Evolutionary conservation across 2,797 vertebrate genomes (phyloP).

Genomic region (Ataeniobius toweri): DNA sequence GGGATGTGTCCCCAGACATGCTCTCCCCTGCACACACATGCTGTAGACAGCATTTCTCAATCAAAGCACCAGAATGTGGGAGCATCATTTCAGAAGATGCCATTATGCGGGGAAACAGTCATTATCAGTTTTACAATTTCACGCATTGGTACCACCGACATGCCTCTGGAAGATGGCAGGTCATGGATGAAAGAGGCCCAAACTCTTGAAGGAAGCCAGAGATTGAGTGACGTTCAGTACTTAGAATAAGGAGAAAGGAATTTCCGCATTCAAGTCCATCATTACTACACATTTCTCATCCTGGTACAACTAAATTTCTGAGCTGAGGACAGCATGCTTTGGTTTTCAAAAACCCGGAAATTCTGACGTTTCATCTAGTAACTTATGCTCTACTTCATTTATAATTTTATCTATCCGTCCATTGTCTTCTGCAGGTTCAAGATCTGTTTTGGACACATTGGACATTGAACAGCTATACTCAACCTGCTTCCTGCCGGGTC

Average conservation of each 20-base stretch:
- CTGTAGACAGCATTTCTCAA: conserved; percentile 35
- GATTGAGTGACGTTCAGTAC: conserved; percentile 13
- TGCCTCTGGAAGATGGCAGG: conserved; percentile 48
- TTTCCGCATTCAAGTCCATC: background rate
- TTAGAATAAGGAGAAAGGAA: conserved; percentile 14
- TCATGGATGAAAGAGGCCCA: conserved; percentile 22
- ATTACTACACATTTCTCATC: conserved; percentile 1
- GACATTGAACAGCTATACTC: too few species aligned
- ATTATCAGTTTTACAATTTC: conserved; percentile 77
- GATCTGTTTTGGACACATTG: background rate
- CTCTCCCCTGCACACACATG: conserved; percentile 21
- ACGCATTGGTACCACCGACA: conserved; percentile 57
- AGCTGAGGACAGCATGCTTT: background rate
- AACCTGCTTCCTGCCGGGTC: too few species aligned
- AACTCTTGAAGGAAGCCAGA: conserved; percentile 32
- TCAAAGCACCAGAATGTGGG: conserved; percentile 61
- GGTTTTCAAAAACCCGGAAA: background rate
- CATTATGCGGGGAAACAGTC: conserved; percentile 72
- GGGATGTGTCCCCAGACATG: conserved; percentile 49
- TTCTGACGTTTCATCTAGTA: background rate
- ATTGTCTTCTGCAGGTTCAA: background rate
- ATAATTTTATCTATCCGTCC: background rate
- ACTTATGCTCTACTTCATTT: background rate
- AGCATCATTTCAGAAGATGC: conserved; percentile 57
- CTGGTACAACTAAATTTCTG: background rate